Percentiles rank a stretch among this genome's conserved stretches.
Evolutionary conservation across 2,113 vertebrate species (phyloP).

Genomic region (Platichthys flesus): DNA sequence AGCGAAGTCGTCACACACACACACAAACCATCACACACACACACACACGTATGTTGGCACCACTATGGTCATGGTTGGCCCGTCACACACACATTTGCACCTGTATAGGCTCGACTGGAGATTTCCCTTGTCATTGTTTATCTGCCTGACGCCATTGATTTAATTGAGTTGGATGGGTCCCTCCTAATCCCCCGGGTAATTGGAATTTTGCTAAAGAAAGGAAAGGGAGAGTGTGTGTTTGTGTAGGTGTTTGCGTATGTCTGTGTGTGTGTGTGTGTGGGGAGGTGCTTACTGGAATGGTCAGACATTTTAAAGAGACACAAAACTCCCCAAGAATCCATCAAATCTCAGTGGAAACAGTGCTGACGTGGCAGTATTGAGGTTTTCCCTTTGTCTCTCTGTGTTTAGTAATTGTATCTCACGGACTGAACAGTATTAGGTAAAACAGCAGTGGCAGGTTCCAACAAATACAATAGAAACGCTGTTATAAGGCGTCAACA

Average conservation of each 20-base stretch:
- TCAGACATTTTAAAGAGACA: conserved; percentile 32
- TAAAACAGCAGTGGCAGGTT: neutral
- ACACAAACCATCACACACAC: neutral
- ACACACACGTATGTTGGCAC: conserved; percentile 13
- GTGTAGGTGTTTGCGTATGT: neutral
- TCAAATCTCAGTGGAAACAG: conserved; percentile 4
- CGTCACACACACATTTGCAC: conserved; percentile 24
- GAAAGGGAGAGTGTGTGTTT: neutral
- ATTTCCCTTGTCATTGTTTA: conserved; percentile 68
- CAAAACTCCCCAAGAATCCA: conserved; percentile 21
- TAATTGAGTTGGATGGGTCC: conserved; percentile 62
- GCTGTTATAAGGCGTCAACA: neutral
- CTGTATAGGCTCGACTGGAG: conserved; percentile 30
- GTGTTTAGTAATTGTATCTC: neutral
- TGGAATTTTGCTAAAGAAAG: conserved; percentile 39
- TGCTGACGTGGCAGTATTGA: conserved; percentile 28
- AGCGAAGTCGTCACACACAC: neutral
- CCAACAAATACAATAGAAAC: neutral
- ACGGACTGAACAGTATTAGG: conserved; percentile 2
- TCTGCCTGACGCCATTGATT: conserved; percentile 62
- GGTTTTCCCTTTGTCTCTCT: too few species aligned
- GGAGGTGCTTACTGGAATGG: conserved; percentile 10
- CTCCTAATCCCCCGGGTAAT: conserved; percentile 55
- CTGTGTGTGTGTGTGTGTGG: neutral
- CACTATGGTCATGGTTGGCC: neutral